Evolutionary conservation across 2,888 invertebrate species (phyloP), one percentile per base, ranked within the genome.

Genomic region (Polymixis flavicincta): DNA sequence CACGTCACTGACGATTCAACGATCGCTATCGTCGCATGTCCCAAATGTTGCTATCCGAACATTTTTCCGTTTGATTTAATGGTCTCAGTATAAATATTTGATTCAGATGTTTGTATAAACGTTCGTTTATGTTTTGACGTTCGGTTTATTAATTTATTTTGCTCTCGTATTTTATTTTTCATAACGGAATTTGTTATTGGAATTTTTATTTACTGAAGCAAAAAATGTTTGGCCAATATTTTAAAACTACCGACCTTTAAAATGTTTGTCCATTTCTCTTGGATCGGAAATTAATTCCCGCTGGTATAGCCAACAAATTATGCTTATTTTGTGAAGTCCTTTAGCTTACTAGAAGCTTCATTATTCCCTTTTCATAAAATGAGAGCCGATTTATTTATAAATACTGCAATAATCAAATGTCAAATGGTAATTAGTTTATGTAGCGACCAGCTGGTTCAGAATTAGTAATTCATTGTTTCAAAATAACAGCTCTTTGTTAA

Each of bases 11-110:
- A 76, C 72, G 77, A 68, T 42, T 50, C 37, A 19, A 45, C 83
- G 70, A 68, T 71, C 66, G 60, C 45, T 83, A 65, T 67, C 77
- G 59, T 82, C 83, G 83, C 85, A 73, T 82, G 83, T 85, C 64
- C 64, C 55, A 59, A 71, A 82, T 81, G 59, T 57, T 78, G 48
- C 48, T 25, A 59, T 71, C n/a, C 3, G 28, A 81, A 85, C 63
- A 57, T 63, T 84, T 72, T 81, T 72, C 50, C 54, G 59, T 69
- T 68, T 72, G 69, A 68, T 72, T 70, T 76, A 70, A 82, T 85
- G 82, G 76, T 11, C 28, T 63, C 45, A 32, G 28, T 19, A 70
- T 82, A 66, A 69, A 74, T 84, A 75, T 81, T 71, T 69, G 65
- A 84, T 70, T 74, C 32, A 55, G 37, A 81, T 65, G n/a, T 82